phyloP scores from a whole-genome alignment of 2,113 vertebrate genomes.

The Panurus biarmicus region DNA sequence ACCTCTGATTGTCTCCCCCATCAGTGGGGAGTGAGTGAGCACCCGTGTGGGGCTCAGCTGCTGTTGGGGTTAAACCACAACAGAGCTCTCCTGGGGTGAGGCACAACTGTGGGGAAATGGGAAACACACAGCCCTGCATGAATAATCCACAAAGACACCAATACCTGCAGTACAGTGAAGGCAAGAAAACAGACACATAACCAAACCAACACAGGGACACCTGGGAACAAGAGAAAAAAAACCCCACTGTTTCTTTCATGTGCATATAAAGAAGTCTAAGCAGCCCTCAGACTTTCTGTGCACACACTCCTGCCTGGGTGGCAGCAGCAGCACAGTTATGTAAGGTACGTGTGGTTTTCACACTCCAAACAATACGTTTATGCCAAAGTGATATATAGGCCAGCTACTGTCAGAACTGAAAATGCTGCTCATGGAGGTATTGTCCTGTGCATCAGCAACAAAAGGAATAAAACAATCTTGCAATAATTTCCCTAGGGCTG shows the following conservation, averaged over 20 bases:
- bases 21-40: background rate
- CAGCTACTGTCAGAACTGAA: background rate
- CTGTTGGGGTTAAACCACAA: background rate
- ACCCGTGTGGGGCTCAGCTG: background rate
- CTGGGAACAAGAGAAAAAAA: background rate
- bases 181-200: background rate
- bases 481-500: background rate
- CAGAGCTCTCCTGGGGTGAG: background rate
- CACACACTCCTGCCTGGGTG: background rate
- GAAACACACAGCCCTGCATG: background rate
- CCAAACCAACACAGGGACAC: background rate
- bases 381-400: background rate
- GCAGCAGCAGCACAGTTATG: background rate
- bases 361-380: background rate
- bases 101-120: background rate
- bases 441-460: conserved; percentile 4
- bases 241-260: background rate
- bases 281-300: background rate
- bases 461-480: background rate
- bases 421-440: background rate
- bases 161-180: rapidly evolving
- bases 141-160: background rate
- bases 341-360: background rate
- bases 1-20: background rate
- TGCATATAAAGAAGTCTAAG: background rate